Evolutionary conservation across 2,797 vertebrate species (phyloP), one percentile per base, ranked within the genome.

Genomic region (Kryptolebias ocellatus): DNA sequence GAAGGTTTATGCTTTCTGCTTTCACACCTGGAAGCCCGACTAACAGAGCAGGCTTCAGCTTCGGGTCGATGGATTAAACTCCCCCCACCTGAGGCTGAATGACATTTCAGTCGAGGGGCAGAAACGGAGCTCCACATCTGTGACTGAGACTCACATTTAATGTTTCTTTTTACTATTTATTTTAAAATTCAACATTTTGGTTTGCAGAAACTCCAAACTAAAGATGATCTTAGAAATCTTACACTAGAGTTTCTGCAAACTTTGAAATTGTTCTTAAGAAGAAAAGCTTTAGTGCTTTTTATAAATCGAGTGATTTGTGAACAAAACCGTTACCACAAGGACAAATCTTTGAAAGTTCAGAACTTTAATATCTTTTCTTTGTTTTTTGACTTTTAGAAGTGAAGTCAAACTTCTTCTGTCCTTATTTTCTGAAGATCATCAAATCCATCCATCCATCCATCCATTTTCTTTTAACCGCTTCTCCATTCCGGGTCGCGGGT

Each of bases 21-120:
- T 67, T 52, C 63, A 64, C 65, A 53, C 55, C 76, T 80, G 68
- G 52, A 53, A 53, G 53, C 59, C 58, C 53, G 69, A 81, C 57
- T 70, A 69, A 80, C 72, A 58, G 63, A 34, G 37, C 3, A 16
- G 68, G 55, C 16, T 57, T 37, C 57, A 18, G 70, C 72, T 77
- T 75, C 45, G 53, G 76, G 67, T 50, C 1, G n/a, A 45, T 18
- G 54, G 49, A 52, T 60, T 17, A 59, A 54, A 49, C 55, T 45
- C 64, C 28, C 28, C 20, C 72, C 79, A 82, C 70, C 81, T 82
- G 81, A 9, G 70, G 46, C 77, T 56, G 54, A 66, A 27, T 10
- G 42, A n/a, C 46, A n/a, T 12, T 47, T 53, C 50, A 3, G 24
- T 67, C 46, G 20, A 24, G 20, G 20, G 1, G 20, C 20, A 24